Percentiles rank a stretch among this genome's conserved stretches.
These are phyloP conservation scores for Liparis tanakae DNA, from an alignment of 2,797 vertebrate species.

Conservation along the genomic window DNA sequence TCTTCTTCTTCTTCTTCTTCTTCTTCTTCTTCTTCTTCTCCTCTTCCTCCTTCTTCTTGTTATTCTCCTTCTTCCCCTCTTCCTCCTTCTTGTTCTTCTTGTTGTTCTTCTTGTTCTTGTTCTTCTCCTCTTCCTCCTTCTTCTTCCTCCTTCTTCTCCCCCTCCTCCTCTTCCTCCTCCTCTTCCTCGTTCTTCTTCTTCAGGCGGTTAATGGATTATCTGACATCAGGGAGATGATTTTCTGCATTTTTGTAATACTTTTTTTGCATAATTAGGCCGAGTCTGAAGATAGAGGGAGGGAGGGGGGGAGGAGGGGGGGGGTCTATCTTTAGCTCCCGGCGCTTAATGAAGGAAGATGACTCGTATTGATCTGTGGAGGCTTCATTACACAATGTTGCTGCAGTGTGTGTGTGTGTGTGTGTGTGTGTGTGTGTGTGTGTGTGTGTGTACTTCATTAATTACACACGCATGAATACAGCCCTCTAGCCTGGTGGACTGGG, in stretches of 20 bases:
- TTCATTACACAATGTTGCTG: constrained; percentile 67
- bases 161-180: no score
- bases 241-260: constrained; percentile 59
- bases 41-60: no score
- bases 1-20: no score
- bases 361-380: constrained; percentile 74
- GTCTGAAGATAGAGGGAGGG: constrained; percentile 36
- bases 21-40: no score
- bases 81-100: no score
- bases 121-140: no score
- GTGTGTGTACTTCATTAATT: no score
- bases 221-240: constrained; percentile 59
- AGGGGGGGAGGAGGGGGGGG: background rate
- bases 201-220: constrained; percentile 55
- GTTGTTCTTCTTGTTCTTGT: no score
- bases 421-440: constrained; percentile 26
- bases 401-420: constrained; percentile 6
- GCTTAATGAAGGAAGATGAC: constrained; percentile 75
- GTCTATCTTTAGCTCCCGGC: constrained; percentile 67
- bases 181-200: no score
- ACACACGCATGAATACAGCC: constrained; percentile 8
- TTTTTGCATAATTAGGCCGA: constrained; percentile 72
- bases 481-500: constrained; percentile 27
- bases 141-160: no score
- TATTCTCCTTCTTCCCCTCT: no score